Percentiles rank a stretch among this genome's conserved stretches.
Evolutionary conservation across 2,113 vertebrate species (phyloP).

Genomic region (Atherinomorus stipes): DNA sequence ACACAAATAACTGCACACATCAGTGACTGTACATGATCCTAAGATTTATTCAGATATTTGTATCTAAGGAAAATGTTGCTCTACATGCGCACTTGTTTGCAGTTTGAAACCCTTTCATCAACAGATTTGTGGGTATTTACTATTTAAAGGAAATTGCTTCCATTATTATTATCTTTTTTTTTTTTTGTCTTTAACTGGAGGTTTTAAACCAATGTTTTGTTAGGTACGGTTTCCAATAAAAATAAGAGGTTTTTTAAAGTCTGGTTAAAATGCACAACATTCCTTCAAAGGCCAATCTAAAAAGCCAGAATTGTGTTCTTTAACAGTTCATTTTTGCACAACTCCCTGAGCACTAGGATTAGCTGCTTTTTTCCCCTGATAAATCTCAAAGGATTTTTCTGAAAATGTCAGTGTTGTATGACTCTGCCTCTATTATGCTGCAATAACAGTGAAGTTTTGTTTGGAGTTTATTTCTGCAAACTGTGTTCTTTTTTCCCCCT

Average conservation of each 20-base stretch:
- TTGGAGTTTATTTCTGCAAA: neutral
- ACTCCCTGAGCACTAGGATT: neutral
- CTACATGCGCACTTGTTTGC: neutral
- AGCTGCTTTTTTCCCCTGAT: neutral
- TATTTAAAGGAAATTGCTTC: neutral
- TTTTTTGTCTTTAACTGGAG: neutral
- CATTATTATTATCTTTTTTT: neutral
- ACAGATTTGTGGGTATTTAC: neutral
- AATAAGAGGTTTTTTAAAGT: neutral
- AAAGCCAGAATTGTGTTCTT: neutral
- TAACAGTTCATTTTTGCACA: slow-evolving; percentile 10
- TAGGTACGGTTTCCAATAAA: neutral
- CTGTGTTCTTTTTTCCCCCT: slow-evolving; percentile 2
- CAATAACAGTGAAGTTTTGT: slow-evolving; percentile 13
- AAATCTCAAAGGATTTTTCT: slow-evolving; percentile 3
- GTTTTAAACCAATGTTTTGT: neutral
- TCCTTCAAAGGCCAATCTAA: neutral
- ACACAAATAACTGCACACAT: slow-evolving; percentile 35
- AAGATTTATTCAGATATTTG: slow-evolving; percentile 55
- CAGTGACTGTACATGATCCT: slow-evolving; percentile 24
- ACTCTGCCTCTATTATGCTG: slow-evolving; percentile 51
- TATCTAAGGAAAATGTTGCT: slow-evolving; percentile 23
- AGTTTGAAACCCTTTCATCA: slow-evolving; percentile 24
- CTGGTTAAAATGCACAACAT: neutral
- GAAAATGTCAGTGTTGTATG: slow-evolving; percentile 67